Evolutionary conservation across 1,140 invertebrate genomes (phyloP).

Genomic region (Drosophila erecta): DNA sequence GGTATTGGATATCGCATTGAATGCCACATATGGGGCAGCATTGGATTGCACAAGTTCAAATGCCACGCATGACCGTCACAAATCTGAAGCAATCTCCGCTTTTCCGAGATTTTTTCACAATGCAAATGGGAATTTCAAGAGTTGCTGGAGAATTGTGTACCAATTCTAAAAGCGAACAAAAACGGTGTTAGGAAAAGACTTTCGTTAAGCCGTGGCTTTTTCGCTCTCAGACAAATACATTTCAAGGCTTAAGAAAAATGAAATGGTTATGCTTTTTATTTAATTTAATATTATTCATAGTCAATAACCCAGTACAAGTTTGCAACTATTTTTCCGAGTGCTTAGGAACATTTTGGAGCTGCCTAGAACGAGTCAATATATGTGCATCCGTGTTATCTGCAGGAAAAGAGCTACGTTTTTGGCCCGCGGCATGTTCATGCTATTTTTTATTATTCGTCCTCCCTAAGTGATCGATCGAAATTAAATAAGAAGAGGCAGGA

Average conservation of each 20-base stretch:
- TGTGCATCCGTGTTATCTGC: conserved; percentile 45
- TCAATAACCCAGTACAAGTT: no score
- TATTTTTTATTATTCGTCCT: conserved; percentile 80
- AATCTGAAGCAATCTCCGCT: conserved; percentile 51
- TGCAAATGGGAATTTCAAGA: conserved; percentile 18
- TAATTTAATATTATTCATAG: no score
- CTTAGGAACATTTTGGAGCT: conserved; percentile 28
- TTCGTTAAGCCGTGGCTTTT: no score
- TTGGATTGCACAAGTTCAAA: conserved; percentile 55
- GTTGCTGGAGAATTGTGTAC: not conserved
- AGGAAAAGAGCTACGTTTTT: conserved; percentile 39
- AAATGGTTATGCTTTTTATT: no score
- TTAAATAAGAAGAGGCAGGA: conserved; percentile 75
- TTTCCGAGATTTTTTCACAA: conserved; percentile 15
- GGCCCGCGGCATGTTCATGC: conserved; percentile 61
- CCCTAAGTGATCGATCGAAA: conserved; percentile 81
- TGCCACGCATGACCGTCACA: conserved; percentile 70
- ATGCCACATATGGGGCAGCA: conserved; percentile 36
- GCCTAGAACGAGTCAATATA: not conserved
- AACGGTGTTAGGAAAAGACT: not conserved
- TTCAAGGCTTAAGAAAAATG: no score
- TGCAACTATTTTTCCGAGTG: conserved; percentile 1
- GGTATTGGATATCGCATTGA: not conserved
- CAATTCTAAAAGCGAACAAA: not conserved
- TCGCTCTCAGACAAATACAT: no score